Base-by-base conservation (phyloP, 1,140 invertebrate genomes). In the Drosophila serrata region DNA sequence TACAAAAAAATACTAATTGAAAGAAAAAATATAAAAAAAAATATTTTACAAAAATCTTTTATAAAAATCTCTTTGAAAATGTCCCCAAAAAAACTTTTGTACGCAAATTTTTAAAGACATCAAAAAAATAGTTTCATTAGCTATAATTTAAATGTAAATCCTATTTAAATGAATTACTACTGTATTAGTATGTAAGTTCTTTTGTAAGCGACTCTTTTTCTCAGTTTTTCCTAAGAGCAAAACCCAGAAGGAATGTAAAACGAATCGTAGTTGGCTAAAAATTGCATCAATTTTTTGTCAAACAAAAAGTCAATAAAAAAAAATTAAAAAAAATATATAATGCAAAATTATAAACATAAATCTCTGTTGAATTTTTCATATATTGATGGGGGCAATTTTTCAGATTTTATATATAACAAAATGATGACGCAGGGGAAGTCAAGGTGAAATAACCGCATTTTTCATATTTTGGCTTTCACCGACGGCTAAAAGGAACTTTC, bases 271-370 rank as follows among this genome's bases (percentile, higher is more conserved):
- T 84, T 84, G 82, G 81, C 65, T 64, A 60, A 69, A 87, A 88
- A 91, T 91, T 91, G 88, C 55, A 91, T 91, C 88, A 91, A 91
- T 91, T 91, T 91, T 90, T 91, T 65, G 67, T 58, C 81, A 81
- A 73, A 78, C 76, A 69, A 70, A 77, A 58, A 86, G 46, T 78
- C 58, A 86, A 76, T 56, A 74, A 77, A 70, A 55, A 74, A 77
- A 67, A 55, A 86, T 73, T 51, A 70, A 77, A 70, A 69, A 49
- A 61, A 69, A 49, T 58, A 46, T 40, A 76, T 43, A 57, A 59
- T 58, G 45, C 53, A 22, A 70, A 42, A 53, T 67, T 31, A 24
- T 33, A 75, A 67, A 58, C 22, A 51, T 39, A 58, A 46, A 43
- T 37, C n/a, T 42, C 11, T 13, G 1, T 12, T 27, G 4, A n/a